Base-by-base conservation (phyloP, 2,113 vertebrate genomes). In the Cichladusa arquata region DNA sequence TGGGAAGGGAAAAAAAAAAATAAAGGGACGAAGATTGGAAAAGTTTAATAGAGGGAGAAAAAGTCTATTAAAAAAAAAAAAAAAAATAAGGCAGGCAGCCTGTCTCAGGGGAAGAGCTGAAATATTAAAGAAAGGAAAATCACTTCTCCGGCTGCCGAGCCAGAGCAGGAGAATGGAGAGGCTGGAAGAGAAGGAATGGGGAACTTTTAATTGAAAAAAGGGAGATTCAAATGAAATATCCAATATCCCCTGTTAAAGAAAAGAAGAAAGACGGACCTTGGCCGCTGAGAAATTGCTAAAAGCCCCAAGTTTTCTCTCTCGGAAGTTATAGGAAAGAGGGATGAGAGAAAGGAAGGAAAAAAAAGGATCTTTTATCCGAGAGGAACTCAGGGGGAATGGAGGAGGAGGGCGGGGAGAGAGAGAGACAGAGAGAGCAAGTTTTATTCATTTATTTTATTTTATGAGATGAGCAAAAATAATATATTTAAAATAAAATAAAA, bases 401-500 rank as follows among this genome's bases (percentile, higher is more conserved):
- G 95, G 81, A 73, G 86, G 84, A 82, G 91, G 92, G 85, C 38
- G 50, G 78, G 61, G 25, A 82, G 74, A 78, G 61, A 78, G 61
- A 89, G 28, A 50, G 42, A n/a, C 66, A 81, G 77, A 76, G 61
- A 72, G 83, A 93, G 31, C 76, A 97, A 97, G 94, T 96, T 94
- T 95, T 76, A 97, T 97, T 96, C 76, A 90, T 95, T 92, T 88
- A 88, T 96, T 97, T 97, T 96, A 95, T 95, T 97, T 97, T 91
- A 95, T 36, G 95, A 97, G 97, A 97, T 64, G 94, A 92, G 86
- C 96, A 85, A 97, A 97, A 98, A 96, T 96, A 93, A 95, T 92
- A 91, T 81, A 16, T 62, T 69, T 86, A 31, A 60, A 69, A 56
- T 54, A 11, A 34, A 56, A 72, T 22, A 26, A 24, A 47, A 47